phyloP scores from a whole-genome alignment of 2,888 invertebrate species.

The Pristionchus exspectatus region DNA sequence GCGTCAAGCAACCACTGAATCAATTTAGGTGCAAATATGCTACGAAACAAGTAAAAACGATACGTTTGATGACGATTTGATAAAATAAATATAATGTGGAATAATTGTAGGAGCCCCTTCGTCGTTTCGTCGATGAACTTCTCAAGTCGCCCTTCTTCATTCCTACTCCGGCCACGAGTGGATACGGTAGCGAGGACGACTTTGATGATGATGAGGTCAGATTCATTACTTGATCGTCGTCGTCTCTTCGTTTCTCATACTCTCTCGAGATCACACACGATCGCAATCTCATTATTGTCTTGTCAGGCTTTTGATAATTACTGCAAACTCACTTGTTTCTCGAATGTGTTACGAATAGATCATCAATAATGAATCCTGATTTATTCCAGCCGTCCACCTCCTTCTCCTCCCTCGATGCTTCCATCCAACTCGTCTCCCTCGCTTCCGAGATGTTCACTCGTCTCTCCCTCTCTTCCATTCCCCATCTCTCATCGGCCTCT shows the following conservation, averaged over 20 bases:
- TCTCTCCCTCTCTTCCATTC: neutral
- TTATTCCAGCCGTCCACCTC: constrained; percentile 10
- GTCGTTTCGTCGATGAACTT: constrained; percentile 23
- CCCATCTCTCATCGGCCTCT: neutral
- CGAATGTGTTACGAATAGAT: too few relatives aligned
- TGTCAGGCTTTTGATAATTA: neutral
- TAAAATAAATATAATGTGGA: neutral
- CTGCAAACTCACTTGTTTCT: too few relatives aligned
- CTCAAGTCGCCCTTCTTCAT: constrained; percentile 21
- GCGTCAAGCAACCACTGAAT: neutral
- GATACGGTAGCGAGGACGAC: constrained; percentile 1
- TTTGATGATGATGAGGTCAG: constrained; percentile 7
- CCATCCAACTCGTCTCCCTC: neutral
- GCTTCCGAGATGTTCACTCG: constrained; percentile 24
- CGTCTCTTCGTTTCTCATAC: too few relatives aligned
- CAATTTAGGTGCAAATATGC: neutral
- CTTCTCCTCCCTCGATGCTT: neutral
- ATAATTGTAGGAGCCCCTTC: neutral
- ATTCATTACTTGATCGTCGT: neutral
- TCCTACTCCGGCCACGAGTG: neutral
- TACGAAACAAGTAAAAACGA: neutral
- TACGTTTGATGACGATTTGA: neutral
- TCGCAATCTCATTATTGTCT: too few relatives aligned
- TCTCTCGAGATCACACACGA: too few relatives aligned
- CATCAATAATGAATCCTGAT: too few relatives aligned